Evolutionary conservation across 92 coral and sea anemone species (phyloP), one percentile per base, ranked within the genome.

Genomic region (Epizoanthus illoricatus): DNA sequence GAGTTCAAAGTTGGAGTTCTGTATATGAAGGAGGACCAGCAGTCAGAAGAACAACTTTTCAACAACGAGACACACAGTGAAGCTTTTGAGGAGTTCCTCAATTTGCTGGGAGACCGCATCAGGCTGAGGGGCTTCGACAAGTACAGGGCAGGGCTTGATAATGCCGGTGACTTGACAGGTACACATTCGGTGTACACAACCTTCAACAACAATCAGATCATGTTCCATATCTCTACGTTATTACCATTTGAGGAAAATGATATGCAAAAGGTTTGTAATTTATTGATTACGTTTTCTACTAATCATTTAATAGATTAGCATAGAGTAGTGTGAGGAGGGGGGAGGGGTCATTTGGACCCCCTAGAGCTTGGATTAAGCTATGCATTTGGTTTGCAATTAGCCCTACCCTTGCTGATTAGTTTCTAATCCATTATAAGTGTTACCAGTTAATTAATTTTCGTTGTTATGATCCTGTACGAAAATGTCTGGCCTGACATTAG

Each of bases 141-240:
- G 78, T 97, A 94, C 74, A 85, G 94, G 5, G 99, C 93, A 2
- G 99, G 99, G 41, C 88, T 97, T 47, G 99, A 97, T 55, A 88
- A 85, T 55, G 80, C 69, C 19, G 89, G 88, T 65, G 91, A 92
- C 80, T 84, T 94, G 33, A 97, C 98, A 3, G 99, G 99, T 65
- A 91, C 93, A 13, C 94, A 97, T 69, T 97, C 99, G 45, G 92
- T 97, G 52, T 91, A 90, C 85, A 89, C 99, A 3, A 90, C 87
- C 56, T 88, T 87, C 71, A 83, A 84, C 24, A 84, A 92, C 80
- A 94, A 92, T 7, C 90, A 92, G 71, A 85, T 97, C 65, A 97
- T 97, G 99, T 97, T 97, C 62, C 99, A 97, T 57, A 93, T 97
- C 52, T 92, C 98, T 36, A 94, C 99, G 10, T 79, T 97, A 80